A percentile compares a stretch with the other conserved stretches of the same genome.
Evolutionary conservation across 2,113 vertebrate genomes (phyloP).

Genomic region (Rhineura floridana): DNA sequence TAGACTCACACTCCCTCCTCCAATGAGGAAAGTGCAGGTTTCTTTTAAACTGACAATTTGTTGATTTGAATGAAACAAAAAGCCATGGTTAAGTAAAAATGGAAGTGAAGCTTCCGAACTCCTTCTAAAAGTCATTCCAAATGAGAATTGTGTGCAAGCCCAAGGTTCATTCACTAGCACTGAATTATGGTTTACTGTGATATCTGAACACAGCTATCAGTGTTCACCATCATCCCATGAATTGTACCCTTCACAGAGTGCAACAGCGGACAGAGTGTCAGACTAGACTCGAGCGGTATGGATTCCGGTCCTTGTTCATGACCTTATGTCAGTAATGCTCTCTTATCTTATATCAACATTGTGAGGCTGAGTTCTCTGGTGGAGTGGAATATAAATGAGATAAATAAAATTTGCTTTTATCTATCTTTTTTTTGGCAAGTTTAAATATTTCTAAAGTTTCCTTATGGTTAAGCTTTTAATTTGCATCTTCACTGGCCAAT

Average conservation of each 20-base stretch:
- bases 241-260: neutral
- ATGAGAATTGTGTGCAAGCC: too few species aligned
- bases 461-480: neutral
- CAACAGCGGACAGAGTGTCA: neutral
- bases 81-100: neutral
- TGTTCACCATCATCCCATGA: too few species aligned
- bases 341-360: neutral
- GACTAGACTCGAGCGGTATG: neutral
- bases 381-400: neutral
- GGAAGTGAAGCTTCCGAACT: too few species aligned
- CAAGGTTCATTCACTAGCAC: neutral
- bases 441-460: neutral
- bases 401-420: neutral
- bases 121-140: too few species aligned
- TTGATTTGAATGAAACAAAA: neutral
- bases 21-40: neutral
- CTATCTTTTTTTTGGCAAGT: neutral
- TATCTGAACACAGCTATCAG: too few species aligned
- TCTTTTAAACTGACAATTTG: neutral
- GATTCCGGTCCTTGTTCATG: neutral
- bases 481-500: neutral
- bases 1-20: neutral
- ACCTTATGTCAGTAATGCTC: neutral
- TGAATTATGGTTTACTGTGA: too few species aligned
- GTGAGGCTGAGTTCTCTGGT: neutral